Percentiles rank a stretch among this genome's conserved stretches.
Conservation (phyloP, 2,888 invertebrate genomes). For the Sarcophaga rosellei region DNA sequence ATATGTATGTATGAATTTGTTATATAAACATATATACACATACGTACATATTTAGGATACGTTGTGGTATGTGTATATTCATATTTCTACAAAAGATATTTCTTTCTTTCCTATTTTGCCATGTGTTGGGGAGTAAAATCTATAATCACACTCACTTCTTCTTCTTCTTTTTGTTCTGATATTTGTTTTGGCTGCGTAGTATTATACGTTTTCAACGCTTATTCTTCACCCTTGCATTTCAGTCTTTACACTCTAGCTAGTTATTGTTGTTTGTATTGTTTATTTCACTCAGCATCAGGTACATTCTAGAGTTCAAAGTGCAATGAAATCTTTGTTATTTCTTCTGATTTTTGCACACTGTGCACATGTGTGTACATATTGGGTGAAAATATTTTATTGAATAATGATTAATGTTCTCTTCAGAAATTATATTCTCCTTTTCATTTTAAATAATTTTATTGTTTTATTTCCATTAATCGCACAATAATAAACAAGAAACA, state of each 20-base stretch:
- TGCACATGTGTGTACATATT: no score
- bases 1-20: conserved; percentile 8
- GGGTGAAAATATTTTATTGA: background rate
- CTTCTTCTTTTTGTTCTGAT: conserved; percentile 15
- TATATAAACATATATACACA: conserved; percentile 10
- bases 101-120: no score
- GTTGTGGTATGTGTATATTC: no score
- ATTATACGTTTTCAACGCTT: conserved; percentile 24
- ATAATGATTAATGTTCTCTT: conserved; percentile 7
- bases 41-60: background rate
- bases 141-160: conserved; percentile 28
- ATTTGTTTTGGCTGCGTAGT: conserved; percentile 42
- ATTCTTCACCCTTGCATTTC: background rate
- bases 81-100: no score
- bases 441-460: no score
- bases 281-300: conserved; percentile 48
- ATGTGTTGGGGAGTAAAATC: conserved; percentile 20
- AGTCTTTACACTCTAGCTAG: no score
- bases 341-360: background rate
- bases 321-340: conserved; percentile 46
- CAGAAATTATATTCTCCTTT: background rate
- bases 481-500: no score
- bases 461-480: no score
- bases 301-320: conserved; percentile 62
- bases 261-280: conserved; percentile 16